Conservation (phyloP, 2,113 vertebrate species). For the Calidris pugnax region DNA sequence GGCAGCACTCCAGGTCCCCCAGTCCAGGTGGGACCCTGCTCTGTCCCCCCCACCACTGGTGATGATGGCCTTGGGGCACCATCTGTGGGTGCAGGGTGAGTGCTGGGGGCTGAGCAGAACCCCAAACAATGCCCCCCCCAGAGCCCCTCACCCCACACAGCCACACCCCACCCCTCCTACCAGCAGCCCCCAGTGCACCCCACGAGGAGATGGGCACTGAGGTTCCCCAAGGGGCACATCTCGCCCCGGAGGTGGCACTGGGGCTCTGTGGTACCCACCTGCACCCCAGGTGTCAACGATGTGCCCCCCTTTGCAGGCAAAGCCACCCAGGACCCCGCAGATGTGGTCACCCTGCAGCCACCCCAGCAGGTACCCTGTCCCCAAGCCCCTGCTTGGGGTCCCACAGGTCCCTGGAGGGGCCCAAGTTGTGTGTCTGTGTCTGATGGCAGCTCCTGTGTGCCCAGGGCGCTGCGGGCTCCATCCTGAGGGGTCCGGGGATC, state of each 20-base stretch:
- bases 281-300: neutral
- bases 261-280: neutral
- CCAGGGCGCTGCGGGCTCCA: neutral
- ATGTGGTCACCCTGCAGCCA: neutral
- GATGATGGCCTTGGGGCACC: neutral
- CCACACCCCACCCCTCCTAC: neutral
- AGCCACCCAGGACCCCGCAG: accelerated
- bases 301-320: neutral
- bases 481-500: neutral
- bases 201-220: neutral
- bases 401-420: neutral
- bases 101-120: neutral
- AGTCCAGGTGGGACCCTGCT: no score
- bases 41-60: no score
- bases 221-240: no score
- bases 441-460: neutral
- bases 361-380: neutral
- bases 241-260: neutral
- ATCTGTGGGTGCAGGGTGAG: no score
- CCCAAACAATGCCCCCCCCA: neutral
- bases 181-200: neutral
- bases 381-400: neutral
- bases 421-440: neutral
- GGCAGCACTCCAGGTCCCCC: neutral
- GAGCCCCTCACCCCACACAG: neutral